These are phyloP conservation scores for Scaptomyza montana DNA, from an alignment of 1,140 invertebrate genomes.

Conservation along the genomic window DNA sequence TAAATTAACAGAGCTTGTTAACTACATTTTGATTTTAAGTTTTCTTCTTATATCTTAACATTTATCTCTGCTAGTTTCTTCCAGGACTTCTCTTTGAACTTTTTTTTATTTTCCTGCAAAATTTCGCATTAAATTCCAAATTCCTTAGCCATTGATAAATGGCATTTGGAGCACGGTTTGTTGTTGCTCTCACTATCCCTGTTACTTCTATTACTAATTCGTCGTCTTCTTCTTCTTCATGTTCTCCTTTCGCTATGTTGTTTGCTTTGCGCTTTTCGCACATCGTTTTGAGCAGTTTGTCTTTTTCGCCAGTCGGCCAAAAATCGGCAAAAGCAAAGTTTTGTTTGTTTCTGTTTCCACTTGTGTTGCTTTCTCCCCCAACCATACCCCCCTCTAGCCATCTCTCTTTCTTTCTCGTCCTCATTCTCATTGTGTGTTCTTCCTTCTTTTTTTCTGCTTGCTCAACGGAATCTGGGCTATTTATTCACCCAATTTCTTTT, in stretches of 20 bases:
- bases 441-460: conserved; percentile 54
- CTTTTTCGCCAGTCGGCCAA: conserved; percentile 58
- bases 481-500: conserved; percentile 83
- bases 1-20: neutral
- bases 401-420: conserved; percentile 31
- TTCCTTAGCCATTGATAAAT: conserved; percentile 80
- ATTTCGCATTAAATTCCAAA: conserved; percentile 62
- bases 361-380: conserved; percentile 56
- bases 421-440: conserved; percentile 41
- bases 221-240: conserved; percentile 30
- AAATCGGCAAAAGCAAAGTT: conserved; percentile 48
- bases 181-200: conserved; percentile 58
- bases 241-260: conserved; percentile 21
- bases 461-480: conserved; percentile 82
- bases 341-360: conserved; percentile 71
- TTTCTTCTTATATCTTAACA: neutral
- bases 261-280: conserved; percentile 47
- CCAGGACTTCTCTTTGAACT: neutral
- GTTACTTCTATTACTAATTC: conserved; percentile 22
- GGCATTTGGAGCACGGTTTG: conserved; percentile 64
- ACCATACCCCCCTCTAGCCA: conserved; percentile 28
- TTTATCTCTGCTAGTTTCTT: neutral
- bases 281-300: conserved; percentile 54
- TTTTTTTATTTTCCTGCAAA: conserved; percentile 1
- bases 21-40: neutral